Evolutionary conservation across 2,888 invertebrate species (phyloP), one percentile per base, ranked within the genome.

Genomic region (Aspidiotus rigidus): DNA sequence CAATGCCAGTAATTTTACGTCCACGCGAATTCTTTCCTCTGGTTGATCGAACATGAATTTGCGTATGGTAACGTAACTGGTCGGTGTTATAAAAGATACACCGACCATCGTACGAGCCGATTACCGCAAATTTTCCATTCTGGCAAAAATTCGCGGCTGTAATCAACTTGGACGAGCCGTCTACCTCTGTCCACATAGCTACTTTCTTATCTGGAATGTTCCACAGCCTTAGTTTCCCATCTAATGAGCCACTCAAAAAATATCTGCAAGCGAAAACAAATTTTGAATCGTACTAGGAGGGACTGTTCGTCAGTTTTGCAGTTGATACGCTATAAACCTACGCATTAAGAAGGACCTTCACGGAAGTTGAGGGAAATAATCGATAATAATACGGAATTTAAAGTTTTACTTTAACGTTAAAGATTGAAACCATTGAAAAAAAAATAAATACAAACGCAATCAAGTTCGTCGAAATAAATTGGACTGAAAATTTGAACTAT

Each of bases 131-230:
- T 78, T 96, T 95, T 9, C 97, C 98, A 81, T 96, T 95, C 74
- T 79, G 78, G 76, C 95, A 96, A 80, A 97, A 97, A 79, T 95
- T 96, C 0, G 96, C 96, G 0, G 97, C 94, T 0, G 97, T 97
- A 77, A 97, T 97, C 11, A 97, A 82, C 76, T 93, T 94, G 1
- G 90, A 89, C 75, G 89, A 90, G n/a, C 94, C 93, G 78, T 92
- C 91, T 0, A 95, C 88, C 80, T 97, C 97, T 79, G 93, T 97
- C 96, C 97, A 98, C 8, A 96, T 86, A 0, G 95, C 94, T 8
- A 98, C 97, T 80, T 96, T 96, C 78, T 99, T 99, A 77, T 99
- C 98, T 0, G 98, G 97, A 77, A 99, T 99, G 79, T 98, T 96
- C 99, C 99, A 99, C 8, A 99, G 81, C n/a, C 99, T 83, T 63